Evolutionary conservation across 1,140 invertebrate species (phyloP).

Genomic region (Colletes latitarsis): DNA sequence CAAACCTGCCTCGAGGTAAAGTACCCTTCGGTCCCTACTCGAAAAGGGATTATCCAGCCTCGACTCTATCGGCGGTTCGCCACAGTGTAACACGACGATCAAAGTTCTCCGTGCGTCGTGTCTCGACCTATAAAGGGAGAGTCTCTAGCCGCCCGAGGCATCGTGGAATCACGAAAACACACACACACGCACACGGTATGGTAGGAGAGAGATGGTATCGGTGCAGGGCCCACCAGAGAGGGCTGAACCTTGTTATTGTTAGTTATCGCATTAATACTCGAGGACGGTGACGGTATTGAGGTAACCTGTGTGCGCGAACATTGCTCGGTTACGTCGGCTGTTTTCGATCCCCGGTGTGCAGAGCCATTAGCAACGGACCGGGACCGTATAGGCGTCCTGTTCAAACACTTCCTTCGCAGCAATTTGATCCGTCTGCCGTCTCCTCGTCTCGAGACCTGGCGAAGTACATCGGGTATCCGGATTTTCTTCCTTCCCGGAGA

Average conservation of each 20-base stretch:
- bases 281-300: slow-evolving; percentile 31
- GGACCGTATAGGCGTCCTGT: slow-evolving; percentile 42
- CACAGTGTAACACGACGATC: slow-evolving; percentile 63
- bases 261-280: slow-evolving; percentile 65
- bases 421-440: slow-evolving; percentile 56
- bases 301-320: slow-evolving; percentile 8
- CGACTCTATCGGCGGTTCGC: slow-evolving; percentile 60
- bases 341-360: slow-evolving; percentile 41
- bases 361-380: slow-evolving; percentile 56
- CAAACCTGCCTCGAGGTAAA: slow-evolving; percentile 40
- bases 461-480: slow-evolving; percentile 18
- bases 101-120: slow-evolving; percentile 57
- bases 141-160: slow-evolving; percentile 29
- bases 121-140: slow-evolving; percentile 52
- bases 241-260: slow-evolving; percentile 64
- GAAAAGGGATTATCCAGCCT: slow-evolving; percentile 63
- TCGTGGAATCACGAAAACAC: slow-evolving; percentile 52
- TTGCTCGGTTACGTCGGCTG: slow-evolving; percentile 37
- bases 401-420: slow-evolving; percentile 57
- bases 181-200: neutral
- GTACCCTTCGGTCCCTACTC: slow-evolving; percentile 57
- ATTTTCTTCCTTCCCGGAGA: slow-evolving; percentile 31
- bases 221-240: slow-evolving; percentile 30
- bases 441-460: slow-evolving; percentile 23
- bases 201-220: no score